Conservation (phyloP, 2,113 vertebrate species). For the Nanorana parkeri region DNA sequence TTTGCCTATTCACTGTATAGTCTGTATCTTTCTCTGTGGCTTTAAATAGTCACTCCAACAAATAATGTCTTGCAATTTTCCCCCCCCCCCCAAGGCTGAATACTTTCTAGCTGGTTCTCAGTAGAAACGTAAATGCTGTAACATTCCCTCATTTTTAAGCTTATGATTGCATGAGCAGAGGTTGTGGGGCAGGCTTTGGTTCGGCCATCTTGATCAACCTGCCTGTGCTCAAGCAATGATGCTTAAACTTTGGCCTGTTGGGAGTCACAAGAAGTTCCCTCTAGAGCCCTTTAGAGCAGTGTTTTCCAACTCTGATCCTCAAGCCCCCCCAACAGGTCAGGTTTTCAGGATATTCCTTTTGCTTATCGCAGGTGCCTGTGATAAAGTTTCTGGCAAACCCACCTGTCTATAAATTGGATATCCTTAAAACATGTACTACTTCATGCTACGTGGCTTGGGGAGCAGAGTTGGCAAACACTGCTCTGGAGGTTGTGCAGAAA, state of each 20-base stretch:
- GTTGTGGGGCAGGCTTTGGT: not conserved
- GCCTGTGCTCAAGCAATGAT: conserved; percentile 11
- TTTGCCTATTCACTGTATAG: not conserved
- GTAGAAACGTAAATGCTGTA: conserved; percentile 1
- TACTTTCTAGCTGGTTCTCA: not conserved
- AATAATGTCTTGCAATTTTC: too few species aligned
- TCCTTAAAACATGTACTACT: not conserved
- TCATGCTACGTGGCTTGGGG: not conserved
- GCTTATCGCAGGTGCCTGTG: not conserved
- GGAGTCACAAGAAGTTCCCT: conserved; percentile 37
- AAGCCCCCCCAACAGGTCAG: conserved; percentile 44
- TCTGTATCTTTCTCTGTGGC: not conserved
- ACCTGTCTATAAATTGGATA: not conserved
- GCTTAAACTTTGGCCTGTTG: conserved; percentile 34
- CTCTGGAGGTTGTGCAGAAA: conserved; percentile 19
- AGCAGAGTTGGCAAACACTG: conserved; percentile 40
- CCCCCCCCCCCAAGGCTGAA: too few species aligned
- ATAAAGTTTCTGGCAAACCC: not conserved
- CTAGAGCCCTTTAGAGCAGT: conserved; percentile 33
- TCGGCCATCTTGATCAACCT: not conserved
- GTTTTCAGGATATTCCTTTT: conserved; percentile 34
- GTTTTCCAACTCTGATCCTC: conserved; percentile 42
- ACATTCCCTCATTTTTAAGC: not conserved
- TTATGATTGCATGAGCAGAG: not conserved
- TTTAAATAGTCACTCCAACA: too few species aligned